These are phyloP conservation scores for Drosophila melanosoma DNA, from an alignment of 2,888 invertebrate genomes.

Conservation along the genomic window DNA sequence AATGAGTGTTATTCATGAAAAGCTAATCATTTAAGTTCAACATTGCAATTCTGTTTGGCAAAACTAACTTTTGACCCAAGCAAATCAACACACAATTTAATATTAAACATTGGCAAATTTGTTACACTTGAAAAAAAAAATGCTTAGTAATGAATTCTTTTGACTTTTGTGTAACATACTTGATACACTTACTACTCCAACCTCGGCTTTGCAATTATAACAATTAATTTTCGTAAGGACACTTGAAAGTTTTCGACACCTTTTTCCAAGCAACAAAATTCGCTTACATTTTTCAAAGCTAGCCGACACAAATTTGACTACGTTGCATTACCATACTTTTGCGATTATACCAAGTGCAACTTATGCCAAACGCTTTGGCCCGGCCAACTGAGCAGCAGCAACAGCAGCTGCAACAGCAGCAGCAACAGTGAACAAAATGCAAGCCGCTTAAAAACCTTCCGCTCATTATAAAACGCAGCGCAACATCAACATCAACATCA, in stretches of 20 bases:
- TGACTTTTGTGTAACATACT: neutral
- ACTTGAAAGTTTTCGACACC: constrained; percentile 20
- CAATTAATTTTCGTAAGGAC: constrained; percentile 12
- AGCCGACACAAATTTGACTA: constrained; percentile 31
- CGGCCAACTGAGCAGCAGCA: constrained; percentile 29
- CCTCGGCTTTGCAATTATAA: neutral
- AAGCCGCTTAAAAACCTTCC: constrained; percentile 65
- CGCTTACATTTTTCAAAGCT: constrained; percentile 27
- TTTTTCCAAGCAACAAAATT: neutral
- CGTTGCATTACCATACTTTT: constrained; percentile 48
- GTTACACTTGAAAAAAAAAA: neutral
- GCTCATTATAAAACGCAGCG: constrained; percentile 71
- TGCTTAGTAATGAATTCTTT: neutral
- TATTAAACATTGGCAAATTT: neutral
- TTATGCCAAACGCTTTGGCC: constrained; percentile 34
- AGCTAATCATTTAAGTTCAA: constrained; percentile 50
- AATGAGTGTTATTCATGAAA: constrained; percentile 66
- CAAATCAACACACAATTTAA: neutral
- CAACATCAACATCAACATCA: constrained; percentile 52
- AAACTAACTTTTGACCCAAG: constrained; percentile 1
- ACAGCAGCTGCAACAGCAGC: neutral
- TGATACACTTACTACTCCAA: neutral
- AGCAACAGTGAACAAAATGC: constrained; percentile 29
- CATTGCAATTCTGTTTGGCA: constrained; percentile 9
- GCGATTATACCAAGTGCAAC: constrained; percentile 42